Evolutionary conservation across 2,113 vertebrate species (phyloP), one percentile per base, ranked within the genome.

Genomic region (Genyomyrus donnyi): DNA sequence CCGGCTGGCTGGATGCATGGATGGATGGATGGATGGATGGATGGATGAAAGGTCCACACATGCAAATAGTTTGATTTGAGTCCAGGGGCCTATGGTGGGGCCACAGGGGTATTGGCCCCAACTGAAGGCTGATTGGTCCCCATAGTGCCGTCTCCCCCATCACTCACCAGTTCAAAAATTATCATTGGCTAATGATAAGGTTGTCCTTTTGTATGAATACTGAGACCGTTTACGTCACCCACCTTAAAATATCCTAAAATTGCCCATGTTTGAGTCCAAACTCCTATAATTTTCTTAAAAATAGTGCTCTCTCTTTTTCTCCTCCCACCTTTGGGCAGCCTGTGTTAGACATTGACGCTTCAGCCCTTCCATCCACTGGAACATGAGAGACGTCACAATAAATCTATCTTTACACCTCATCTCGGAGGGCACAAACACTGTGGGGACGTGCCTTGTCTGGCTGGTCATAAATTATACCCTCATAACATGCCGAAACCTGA

Each of bases 321-420:
- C 83, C 19, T 48, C 21, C 10, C 45, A 24, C 83, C 8, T 24
- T 85, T 46, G 45, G 83, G 42, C 83, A 80, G 62, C n/a, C n/a
- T 83, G 77, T 83, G 31, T 83, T 17, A 83, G 31, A 83, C 19
- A 17, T 45, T 13, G 83, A 42, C 1, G 45, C 39, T n/a, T 48
- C 24, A 21, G 39, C 3, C 21, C 21, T 48, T 85, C 45, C 45
- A 45, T 46, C 45, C 9, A 42, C 45, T 48, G 39, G 21, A 85
- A 85, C 19, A 46, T 2, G 39, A n/a, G 19, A 85, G 35, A 48
- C 19, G 45, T 85, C 42, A 85, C 42, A 85, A 13, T 46, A 48
- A 85, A 85, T 85, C 83, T 85, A 45, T 48, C 83, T 85, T 19
- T 85, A n/a, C 45, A 48, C 45, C 83, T 85, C 83, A 85, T 48